Evolutionary conservation across 2,797 vertebrate species (phyloP).

Genomic region (Trachurus trachurus): DNA sequence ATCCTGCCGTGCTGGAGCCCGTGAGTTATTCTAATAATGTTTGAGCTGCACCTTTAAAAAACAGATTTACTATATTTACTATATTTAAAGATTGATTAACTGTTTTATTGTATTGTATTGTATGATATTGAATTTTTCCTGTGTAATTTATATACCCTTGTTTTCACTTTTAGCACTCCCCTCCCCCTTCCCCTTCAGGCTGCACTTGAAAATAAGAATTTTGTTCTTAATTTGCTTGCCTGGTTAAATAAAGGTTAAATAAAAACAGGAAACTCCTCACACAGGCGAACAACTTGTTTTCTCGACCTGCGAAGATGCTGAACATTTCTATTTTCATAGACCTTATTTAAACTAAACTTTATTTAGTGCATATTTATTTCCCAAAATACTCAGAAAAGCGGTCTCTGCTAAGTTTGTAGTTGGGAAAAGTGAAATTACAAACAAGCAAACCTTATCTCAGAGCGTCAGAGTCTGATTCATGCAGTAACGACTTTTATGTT

Average conservation of each 20-base stretch:
- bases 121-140: too few species aligned
- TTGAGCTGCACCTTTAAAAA: neutral
- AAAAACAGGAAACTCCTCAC: too few species aligned
- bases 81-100: too few species aligned
- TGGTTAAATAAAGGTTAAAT: too few species aligned
- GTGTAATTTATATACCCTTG: too few species aligned
- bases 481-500: neutral
- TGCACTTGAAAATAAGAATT: too few species aligned
- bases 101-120: too few species aligned
- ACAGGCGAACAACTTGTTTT: neutral
- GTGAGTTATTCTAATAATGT: slow-evolving; percentile 82
- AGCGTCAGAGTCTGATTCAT: neutral
- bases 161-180: too few species aligned
- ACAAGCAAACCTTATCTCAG: neutral
- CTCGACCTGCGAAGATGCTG: neutral
- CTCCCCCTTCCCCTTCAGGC: too few species aligned
- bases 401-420: neutral
- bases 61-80: too few species aligned
- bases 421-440: neutral
- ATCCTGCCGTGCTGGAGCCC: slow-evolving; percentile 92
- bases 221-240: too few species aligned
- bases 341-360: neutral
- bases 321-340: neutral
- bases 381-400: neutral
- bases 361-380: neutral